Conservation (phyloP, 2,797 vertebrate genomes). For the Hafferia zeledoni region DNA sequence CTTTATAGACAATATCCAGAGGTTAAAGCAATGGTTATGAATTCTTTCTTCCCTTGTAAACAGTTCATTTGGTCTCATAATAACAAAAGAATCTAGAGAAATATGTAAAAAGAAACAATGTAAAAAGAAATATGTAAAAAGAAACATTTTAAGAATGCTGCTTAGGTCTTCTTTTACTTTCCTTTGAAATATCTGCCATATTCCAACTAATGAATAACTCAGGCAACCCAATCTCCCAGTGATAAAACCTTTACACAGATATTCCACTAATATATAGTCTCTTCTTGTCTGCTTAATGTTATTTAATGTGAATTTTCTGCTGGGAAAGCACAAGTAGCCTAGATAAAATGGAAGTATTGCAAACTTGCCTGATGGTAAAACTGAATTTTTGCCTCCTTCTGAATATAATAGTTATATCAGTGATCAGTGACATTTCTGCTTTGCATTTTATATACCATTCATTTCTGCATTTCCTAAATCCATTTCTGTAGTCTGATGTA, state of each 20-base stretch:
- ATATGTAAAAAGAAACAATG: background rate
- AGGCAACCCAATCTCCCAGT: background rate
- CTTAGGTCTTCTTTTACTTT: background rate
- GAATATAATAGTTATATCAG: constrained; percentile 6
- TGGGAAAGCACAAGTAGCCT: constrained; percentile 5
- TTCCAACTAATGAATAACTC: background rate
- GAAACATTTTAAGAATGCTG: background rate
- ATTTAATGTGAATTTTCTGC: constrained; percentile 51
- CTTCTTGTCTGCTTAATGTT: background rate
- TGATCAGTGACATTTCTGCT: constrained; percentile 54
- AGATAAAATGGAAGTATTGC: constrained; percentile 6
- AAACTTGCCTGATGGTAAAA: constrained; percentile 9
- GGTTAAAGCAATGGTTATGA: background rate
- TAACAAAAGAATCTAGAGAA: background rate
- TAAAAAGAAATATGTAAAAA: background rate
- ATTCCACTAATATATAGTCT: background rate
- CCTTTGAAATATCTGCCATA: background rate
- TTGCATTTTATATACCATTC: constrained; percentile 36
- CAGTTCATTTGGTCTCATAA: background rate
- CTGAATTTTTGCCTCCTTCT: constrained; percentile 10
- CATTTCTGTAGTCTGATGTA: background rate
- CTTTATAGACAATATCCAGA: background rate
- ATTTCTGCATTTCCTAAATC: constrained; percentile 7
- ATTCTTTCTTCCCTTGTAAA: background rate
- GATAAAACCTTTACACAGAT: constrained; percentile 5